A percentile compares a stretch with the other conserved stretches of the same genome.
These are phyloP conservation scores for Motacilla tschutschensis DNA, from an alignment of 2,113 vertebrate species.

Conservation along the genomic window DNA sequence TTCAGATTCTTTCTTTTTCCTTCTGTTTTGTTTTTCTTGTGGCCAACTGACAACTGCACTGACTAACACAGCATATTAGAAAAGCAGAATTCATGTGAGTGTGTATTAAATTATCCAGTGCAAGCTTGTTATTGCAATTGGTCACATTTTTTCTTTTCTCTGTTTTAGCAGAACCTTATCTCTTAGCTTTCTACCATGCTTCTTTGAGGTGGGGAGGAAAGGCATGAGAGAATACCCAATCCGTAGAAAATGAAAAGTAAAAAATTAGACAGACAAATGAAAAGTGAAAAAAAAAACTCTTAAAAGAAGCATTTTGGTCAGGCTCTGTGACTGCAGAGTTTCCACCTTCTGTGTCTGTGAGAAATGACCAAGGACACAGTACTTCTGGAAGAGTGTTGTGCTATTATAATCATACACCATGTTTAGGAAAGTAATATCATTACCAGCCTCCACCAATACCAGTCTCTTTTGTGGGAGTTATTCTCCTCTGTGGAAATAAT, in stretches of 20 bases:
- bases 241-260: background rate
- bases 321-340: background rate
- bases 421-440: background rate
- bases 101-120: background rate
- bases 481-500: background rate
- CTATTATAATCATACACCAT: background rate
- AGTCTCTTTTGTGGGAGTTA: background rate
- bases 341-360: background rate
- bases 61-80: background rate
- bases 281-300: background rate
- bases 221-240: background rate
- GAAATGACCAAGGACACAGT: background rate
- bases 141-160: background rate
- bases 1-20: background rate
- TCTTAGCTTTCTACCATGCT: background rate
- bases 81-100: background rate
- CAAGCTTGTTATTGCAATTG: background rate
- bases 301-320: background rate
- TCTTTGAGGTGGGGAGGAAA: background rate
- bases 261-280: background rate
- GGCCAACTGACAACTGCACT: background rate
- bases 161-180: background rate
- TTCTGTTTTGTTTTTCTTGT: background rate
- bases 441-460: background rate
- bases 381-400: background rate